phyloP scores from a whole-genome alignment of 2,888 invertebrate species.

The Melieria omissa region DNA sequence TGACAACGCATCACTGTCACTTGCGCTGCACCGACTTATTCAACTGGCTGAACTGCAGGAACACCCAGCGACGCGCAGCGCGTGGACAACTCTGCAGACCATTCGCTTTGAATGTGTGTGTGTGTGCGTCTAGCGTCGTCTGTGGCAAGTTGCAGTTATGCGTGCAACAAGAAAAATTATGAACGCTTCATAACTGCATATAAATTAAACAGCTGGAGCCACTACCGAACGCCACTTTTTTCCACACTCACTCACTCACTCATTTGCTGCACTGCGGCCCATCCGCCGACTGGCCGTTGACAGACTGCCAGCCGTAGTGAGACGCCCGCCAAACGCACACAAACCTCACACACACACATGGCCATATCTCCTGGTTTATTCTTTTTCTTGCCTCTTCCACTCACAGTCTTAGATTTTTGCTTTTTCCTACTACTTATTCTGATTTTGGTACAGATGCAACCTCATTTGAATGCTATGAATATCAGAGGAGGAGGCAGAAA shows the following conservation, averaged over 20 bases:
- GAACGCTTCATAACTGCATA: constrained; percentile 53
- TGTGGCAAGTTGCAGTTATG: constrained; percentile 4
- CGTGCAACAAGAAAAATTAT: constrained; percentile 43
- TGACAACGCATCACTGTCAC: not conserved
- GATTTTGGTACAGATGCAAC: constrained; percentile 13
- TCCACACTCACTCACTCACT: not conserved
- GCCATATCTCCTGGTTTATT: not conserved
- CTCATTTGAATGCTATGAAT: constrained; percentile 15
- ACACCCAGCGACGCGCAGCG: no score
- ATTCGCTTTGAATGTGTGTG: no score
- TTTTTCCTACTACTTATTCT: not conserved
- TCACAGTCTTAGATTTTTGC: not conserved
- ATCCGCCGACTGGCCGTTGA: not conserved
- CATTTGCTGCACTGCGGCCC: not conserved
- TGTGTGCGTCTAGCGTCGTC: no score
- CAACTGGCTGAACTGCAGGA: no score
- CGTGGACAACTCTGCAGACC: no score
- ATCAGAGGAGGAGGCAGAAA: not conserved
- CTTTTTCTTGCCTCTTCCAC: not conserved
- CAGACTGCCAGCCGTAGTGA: not conserved
- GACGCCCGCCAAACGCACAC: no score
- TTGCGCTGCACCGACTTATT: not conserved
- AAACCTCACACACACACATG: no score
- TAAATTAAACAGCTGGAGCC: constrained; percentile 45
- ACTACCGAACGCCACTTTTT: constrained; percentile 26